phyloP scores from a whole-genome alignment of 1,140 invertebrate genomes.

The Lepidostoma basale region DNA sequence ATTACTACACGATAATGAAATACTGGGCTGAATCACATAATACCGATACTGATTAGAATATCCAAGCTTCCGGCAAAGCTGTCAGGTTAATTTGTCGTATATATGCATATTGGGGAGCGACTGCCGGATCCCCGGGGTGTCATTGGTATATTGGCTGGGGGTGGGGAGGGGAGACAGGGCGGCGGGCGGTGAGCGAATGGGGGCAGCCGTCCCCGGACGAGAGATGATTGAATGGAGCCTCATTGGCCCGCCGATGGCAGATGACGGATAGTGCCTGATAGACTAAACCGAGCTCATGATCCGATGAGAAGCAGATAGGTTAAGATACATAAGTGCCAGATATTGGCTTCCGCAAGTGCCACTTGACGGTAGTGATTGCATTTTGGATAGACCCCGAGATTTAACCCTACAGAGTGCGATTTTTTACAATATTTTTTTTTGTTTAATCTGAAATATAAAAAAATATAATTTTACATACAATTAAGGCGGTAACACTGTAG shows the following conservation, averaged over 20 bases:
- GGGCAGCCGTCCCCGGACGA: neutral
- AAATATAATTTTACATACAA: no score
- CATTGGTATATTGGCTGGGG: no score
- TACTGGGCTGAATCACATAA: neutral
- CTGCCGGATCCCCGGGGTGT: neutral
- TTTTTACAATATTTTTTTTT: no score
- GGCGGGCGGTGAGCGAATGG: neutral
- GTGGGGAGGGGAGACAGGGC: neutral
- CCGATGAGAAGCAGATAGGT: no score
- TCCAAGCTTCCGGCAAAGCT: conserved; percentile 5
- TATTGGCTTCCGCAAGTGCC: no score
- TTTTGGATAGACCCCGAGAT: no score
- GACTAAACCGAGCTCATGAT: no score
- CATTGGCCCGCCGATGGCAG: conserved; percentile 9
- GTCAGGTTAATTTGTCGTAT: conserved; percentile 28
- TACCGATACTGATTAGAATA: conserved; percentile 12
- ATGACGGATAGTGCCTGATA: conserved; percentile 5
- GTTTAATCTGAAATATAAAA: no score
- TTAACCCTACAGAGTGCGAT: no score
- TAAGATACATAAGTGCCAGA: no score
- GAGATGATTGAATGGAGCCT: conserved; percentile 23
- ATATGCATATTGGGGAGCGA: conserved; percentile 31
- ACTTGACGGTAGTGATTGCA: no score
- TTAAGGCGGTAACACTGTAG: no score
- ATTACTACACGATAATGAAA: neutral